These are phyloP conservation scores for Nyctibius bracteatus DNA, from an alignment of 2,113 vertebrate genomes.

Conservation along the genomic window DNA sequence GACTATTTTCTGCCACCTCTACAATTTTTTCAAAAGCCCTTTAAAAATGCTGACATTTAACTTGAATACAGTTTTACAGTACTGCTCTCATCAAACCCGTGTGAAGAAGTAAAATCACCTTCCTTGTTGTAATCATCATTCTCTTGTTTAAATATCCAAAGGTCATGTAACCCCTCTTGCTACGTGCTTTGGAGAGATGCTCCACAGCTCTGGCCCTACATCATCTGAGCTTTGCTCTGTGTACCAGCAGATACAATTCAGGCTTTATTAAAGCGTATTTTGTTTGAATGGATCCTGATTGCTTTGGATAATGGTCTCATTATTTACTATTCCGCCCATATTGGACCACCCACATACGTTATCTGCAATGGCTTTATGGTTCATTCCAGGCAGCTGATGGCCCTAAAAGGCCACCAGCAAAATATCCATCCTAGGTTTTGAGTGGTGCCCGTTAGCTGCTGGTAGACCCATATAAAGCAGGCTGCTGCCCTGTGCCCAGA, in stretches of 20 bases:
- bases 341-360: background rate
- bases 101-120: constrained; percentile 20
- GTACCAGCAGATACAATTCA: background rate
- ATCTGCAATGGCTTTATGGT: background rate
- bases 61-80: background rate
- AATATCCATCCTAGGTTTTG: background rate
- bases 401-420: background rate
- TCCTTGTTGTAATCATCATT: background rate
- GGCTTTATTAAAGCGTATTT: background rate
- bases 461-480: background rate
- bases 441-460: background rate
- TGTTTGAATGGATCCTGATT: background rate
- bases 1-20: background rate
- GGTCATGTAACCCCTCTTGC: background rate
- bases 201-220: background rate
- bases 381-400: background rate
- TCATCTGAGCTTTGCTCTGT: background rate
- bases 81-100: background rate
- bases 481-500: background rate
- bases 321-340: background rate
- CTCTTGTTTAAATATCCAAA: constrained; percentile 10
- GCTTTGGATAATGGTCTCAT: background rate
- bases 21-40: background rate
- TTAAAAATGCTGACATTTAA: background rate
- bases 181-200: background rate